Conservation (phyloP, 2,888 invertebrate genomes). For the Orthosia gracilis region DNA sequence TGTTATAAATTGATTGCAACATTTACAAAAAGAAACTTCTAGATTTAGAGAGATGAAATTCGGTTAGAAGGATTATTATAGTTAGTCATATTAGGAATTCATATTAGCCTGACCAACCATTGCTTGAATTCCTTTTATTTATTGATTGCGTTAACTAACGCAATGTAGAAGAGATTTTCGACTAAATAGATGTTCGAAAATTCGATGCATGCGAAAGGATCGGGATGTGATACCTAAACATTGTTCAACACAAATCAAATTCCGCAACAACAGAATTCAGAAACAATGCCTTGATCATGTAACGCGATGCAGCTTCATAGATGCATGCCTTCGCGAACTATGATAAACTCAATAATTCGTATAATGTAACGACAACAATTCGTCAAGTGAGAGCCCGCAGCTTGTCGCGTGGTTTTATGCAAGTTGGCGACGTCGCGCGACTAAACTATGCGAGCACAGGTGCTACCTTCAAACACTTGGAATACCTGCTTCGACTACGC, state of each 20-base stretch:
- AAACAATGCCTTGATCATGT: slow-evolving; percentile 50
- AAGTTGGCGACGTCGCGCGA: slow-evolving; percentile 60
- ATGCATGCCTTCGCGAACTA: slow-evolving; percentile 55
- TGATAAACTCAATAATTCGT: slow-evolving; percentile 61
- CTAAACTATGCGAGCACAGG: slow-evolving; percentile 65
- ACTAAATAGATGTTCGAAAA: too few species aligned
- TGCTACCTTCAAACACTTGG: slow-evolving; percentile 63
- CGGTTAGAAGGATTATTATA: neutral
- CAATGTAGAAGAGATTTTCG: too few species aligned
- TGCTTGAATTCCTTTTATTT: too few species aligned
- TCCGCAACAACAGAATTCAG: slow-evolving; percentile 23
- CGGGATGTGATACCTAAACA: neutral
- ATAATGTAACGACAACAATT: slow-evolving; percentile 68
- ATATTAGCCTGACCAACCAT: too few species aligned
- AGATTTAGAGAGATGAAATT: neutral
- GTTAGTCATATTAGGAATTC: too few species aligned
- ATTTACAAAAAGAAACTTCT: neutral
- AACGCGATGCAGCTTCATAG: slow-evolving; percentile 39
- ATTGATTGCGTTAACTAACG: too few species aligned
- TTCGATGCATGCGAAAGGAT: too few species aligned
- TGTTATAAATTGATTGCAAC: neutral
- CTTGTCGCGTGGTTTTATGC: slow-evolving; percentile 61
- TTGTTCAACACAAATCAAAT: slow-evolving; percentile 21
- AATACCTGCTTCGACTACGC: slow-evolving; percentile 64
- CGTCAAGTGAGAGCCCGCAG: slow-evolving; percentile 55